Base-by-base conservation (phyloP, 2,888 invertebrate species). In the Agelastica alni region DNA sequence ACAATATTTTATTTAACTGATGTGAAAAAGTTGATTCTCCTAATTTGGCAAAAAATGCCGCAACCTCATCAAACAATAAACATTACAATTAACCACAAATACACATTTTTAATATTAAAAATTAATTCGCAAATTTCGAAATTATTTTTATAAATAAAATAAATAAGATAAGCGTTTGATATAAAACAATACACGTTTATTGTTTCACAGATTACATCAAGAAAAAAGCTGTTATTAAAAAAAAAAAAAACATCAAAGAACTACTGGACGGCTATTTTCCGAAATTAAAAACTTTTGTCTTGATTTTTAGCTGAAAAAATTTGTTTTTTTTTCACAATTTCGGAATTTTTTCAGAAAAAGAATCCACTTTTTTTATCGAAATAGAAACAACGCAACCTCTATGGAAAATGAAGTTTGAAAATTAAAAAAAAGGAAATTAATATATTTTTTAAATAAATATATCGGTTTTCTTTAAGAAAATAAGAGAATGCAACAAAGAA, bases 321-420 rank as follows among this genome's bases (percentile, higher is more conserved):
- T 18, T 20, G 9, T 22, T n/a, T 34, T 39, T 41, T 20, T 39
- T 42, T 51, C 30, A 53, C 42, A 47, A 53, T 42, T 34, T 22
- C 10, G 13, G 26, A 30, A 36, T 51, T 56, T 56, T 42, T 42
- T 43, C 56, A 47, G 42, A 47, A 26, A 47, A 47, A 2, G 43
- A 43, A 51, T 47, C 56, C 42, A 56, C 51, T 47, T 56, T 36
- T 56, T 51, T 32, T 13, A 4, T 39, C 20, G 2, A 12, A 5
- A 6, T 12, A 42, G 36, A 6, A 20, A 10, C 4, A 37, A 39
- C 20, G 1, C 16, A 36, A 36, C 36, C 17, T 32, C 18, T n/a
- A 36, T 26, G 9, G 54, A 51, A 54, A 51, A 51, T 58, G 51
- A 47, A 54, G 47, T 54, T 45, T 54, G 42, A 34, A 41, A 10